Percentiles rank a stretch among this genome's conserved stretches.
phyloP scores from a whole-genome alignment of 2,888 invertebrate genomes.

The Rugalucina vietnamica region DNA sequence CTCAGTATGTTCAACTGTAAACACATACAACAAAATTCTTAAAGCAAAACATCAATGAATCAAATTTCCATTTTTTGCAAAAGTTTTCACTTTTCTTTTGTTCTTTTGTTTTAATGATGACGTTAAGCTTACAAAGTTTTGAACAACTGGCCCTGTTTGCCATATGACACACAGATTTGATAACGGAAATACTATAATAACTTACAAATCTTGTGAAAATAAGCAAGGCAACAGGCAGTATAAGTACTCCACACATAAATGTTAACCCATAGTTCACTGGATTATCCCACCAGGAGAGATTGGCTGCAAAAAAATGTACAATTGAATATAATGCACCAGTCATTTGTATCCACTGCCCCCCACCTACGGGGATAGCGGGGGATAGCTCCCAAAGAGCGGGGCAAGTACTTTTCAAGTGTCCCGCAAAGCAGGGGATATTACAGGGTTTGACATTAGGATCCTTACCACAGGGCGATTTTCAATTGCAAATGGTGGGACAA shows the following conservation, averaged over 20 bases:
- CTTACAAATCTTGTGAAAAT: conserved; percentile 85
- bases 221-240: conserved; percentile 85
- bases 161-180: neutral
- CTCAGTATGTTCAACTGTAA: conserved; percentile 87
- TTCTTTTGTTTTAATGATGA: neutral
- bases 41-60: neutral
- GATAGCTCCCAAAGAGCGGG: too few relatives aligned
- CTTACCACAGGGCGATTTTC: too few relatives aligned
- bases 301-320: conserved; percentile 81
- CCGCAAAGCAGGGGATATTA: too few relatives aligned
- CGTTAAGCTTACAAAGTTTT: neutral
- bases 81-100: neutral
- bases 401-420: too few relatives aligned
- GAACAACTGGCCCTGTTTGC: neutral
- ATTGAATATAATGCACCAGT: too few relatives aligned
- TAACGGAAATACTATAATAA: too few relatives aligned
- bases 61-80: neutral
- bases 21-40: neutral
- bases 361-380: too few relatives aligned
- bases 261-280: conserved; percentile 88
- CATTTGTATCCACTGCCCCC: too few relatives aligned
- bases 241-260: conserved; percentile 86
- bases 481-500: too few relatives aligned
- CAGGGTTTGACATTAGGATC: too few relatives aligned
- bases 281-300: conserved; percentile 84